Base-by-base conservation (phyloP, 1,140 invertebrate species). In the Cheumatopsyche charites region DNA sequence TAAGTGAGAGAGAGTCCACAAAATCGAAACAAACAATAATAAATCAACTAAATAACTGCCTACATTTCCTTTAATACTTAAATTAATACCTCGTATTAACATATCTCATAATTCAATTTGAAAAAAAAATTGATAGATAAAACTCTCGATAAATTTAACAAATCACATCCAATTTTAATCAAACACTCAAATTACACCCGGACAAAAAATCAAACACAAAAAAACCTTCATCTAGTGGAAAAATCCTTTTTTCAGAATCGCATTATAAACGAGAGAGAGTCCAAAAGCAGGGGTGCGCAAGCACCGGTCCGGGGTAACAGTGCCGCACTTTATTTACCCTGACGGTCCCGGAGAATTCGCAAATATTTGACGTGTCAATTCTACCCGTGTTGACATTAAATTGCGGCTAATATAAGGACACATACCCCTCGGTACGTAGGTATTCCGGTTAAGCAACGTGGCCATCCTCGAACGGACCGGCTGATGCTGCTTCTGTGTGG, bases 361-460 rank as follows among this genome's bases (percentile, higher is more conserved):
- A 76, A 76, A 76, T 76, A 76, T 76, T 76, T 73, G 72, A 73
- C 72, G 75, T 73, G 75, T 76, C 75, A 76, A 76, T 76, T 73
- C 72, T 29, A 61, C 70, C 45, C 52, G 69, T 76, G 75, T 76
- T 76, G 72, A 73, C 75, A 76, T 76, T 73, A 73, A 76, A 76
- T 73, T 73, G 72, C 42, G 72, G 72, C 75, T 76, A 76, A 73
- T 76, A 70, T 71, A 68, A 52, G 75, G 66, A 69, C 73, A 69
- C 71, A 72, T 71, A 76, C 70, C 29, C 29, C 29, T 3, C n/a
- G n/a, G n/a, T n/a, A n/a, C 3, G 29, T 36, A 36, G 3, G 66
- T 47, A 71, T 70, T 15, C 55, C 55, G 58, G 73, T 65, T 75
- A 67, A 72, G 67, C 63, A 67, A 55, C 72, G 42, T 62, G 17